Evolutionary conservation across 2,113 vertebrate genomes (phyloP), one percentile per base, ranked within the genome.

Genomic region (Mustelus asterias): DNA sequence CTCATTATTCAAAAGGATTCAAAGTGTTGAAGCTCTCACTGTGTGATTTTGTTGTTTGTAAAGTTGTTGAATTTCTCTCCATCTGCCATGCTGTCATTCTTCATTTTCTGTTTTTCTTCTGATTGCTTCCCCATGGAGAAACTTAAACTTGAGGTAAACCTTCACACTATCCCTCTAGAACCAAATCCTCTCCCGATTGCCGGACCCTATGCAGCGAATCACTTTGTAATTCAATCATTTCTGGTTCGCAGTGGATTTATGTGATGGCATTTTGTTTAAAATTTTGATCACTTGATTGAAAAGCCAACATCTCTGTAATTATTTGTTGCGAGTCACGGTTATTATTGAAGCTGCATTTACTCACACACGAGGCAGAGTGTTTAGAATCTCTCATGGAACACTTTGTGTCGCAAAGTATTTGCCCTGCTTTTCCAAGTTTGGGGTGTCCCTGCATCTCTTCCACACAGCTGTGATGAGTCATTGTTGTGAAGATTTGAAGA

Each of bases 141-240:
- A 96, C 97, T 97, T 98, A 98, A 98, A 98, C 97, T 98, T 96
- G 98, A 99, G 98, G 98, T 98, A 98, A 98, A 96, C 96, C 96
- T 96, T 95, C 96, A 97, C 60, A 41, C 44, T 95, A 13, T 11
- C 44, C n/a, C 26, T 33, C 44, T 95, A 14, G 41, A 4, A n/a
- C 20, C 72, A 65, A 37, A 26, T 44, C 44, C 13, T 29, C 11
- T 44, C 58, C 22, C 44, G 41, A 8, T 6, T 54, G 14, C 29
- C 26, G 54, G 48, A 54, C 7, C 29, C 16, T 1, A 44, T 72
- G 41, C 37, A 8, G 67, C 37, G 8, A 16, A 41, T 95, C 41
- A 26, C 5, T 95, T 18, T 72, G 41, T 63, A 14, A 2, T 26
- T 48, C 5, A 18, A 1, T 85, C 96, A 96, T 96, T 88, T 96